Base-by-base conservation (phyloP, 1,140 invertebrate species). In the Dendrolimus punctatus region DNA sequence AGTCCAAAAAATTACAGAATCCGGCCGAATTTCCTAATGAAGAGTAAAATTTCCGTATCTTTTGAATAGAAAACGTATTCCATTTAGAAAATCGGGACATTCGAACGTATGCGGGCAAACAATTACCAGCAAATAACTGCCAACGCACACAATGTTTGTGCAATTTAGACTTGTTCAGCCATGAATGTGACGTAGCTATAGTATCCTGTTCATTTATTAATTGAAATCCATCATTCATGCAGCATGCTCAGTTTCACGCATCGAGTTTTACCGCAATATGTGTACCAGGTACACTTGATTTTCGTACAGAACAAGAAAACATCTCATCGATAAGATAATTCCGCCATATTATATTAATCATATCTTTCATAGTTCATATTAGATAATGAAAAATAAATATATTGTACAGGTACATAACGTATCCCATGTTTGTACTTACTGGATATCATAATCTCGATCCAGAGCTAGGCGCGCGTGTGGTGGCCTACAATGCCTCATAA, bases 41-140 rank as follows among this genome's bases (percentile, higher is more conserved):
- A 23, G 23, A 23, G 23, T 23, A 23, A 23, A 23, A 1, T 3
- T 23, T 23, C 23, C 23, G 3, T 3, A 23, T 23, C 23, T 23
- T n/a, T 23, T 23, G 23, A 45, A 45, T n/a, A 45, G 23, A 6
- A 8, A 9, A 9, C 6, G 43, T 45, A n/a, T 45, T 6, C n/a
- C 6, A 45, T 45, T 42, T 45, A 5, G 43, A 23, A 23, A 23
- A 23, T 23, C 5, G 43, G 8, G 23, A 42, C 44, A 37, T 40
- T 51, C 10, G 45, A 9, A 47, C 51, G 44, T 51, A 68, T 65
- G 55, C 53, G 57, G 60, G 62, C 54, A 72, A 57, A 62, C 70
- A 71, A 69, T 66, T 58, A 57, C 60, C 56, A 56, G 60, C 64
- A 61, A 68, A 71, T 62, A 64, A 54, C 51, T 59, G 52, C 47